Evolutionary conservation across 1,140 invertebrate genomes (phyloP), one percentile per base, ranked within the genome.

Genomic region (Oedothorax gibbosus): DNA sequence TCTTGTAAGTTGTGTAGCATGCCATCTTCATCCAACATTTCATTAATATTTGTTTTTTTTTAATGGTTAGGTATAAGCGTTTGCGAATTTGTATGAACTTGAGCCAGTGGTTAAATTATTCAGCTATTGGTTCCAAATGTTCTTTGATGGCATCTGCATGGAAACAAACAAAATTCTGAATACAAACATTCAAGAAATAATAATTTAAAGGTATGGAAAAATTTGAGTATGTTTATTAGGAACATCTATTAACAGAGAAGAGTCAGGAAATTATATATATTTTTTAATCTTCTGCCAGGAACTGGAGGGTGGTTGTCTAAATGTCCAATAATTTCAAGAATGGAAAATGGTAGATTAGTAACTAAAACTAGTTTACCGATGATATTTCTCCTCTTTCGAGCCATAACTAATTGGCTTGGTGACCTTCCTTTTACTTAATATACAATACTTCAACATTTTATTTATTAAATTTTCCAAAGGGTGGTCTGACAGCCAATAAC

Each of bases 101-200:
- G 2, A 95, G 89, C 94, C 95, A 97, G 2, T 92, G 92, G 9
- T 96, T 95, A 15, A 94, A 88, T 84, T 94, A 90, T 88, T 95
- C 94, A 49, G 93, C 91, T 83, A 97, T 91, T 50, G 95, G 88
- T 88, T 93, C 93, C 7, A 98, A 90, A 88, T 96, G 95, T 49
- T 93, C 91, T 85, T 95, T 94, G 60, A 97, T 90, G 78, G 97
- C 95, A 87, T 86, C 92, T 92, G 88, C 64, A 89, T 89, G 87
- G 77, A 87, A 86, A 85, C 75, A 88, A 75, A n/a, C n/a, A n/a
- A 86, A 65, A 53, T 49, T 85, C 65, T 15, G 56, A 15, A 15
- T 60, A 84, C 35, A 35, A 78, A 69, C 84, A 77, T 18, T n/a
- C 79, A 15, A 86, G 50, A 72, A 15, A 75, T 56, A n/a, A 57